These are phyloP conservation scores for Tenrec ecaudatus DNA, from an alignment of 2,113 vertebrate genomes.

Conservation along the genomic window DNA sequence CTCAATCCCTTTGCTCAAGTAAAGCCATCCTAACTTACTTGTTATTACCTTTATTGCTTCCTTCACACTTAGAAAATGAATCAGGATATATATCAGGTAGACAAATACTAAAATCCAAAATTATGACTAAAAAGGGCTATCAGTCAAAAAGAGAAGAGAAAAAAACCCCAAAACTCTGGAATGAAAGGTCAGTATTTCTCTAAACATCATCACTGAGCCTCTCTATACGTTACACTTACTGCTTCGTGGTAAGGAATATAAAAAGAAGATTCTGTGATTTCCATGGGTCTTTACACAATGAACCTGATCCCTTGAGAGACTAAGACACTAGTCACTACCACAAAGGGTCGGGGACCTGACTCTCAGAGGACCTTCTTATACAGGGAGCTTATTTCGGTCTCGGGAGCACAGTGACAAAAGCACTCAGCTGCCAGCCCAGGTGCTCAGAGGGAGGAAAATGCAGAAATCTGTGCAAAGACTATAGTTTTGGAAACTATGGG, in stretches of 20 bases:
- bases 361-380: background rate
- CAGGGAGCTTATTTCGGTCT: too few species aligned
- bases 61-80: slow-evolving; percentile 46
- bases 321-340: background rate
- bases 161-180: too few species aligned
- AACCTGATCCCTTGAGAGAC: background rate
- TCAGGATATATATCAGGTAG: background rate
- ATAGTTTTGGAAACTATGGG: too few species aligned
- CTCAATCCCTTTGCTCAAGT: slow-evolving; percentile 16
- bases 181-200: too few species aligned
- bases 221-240: background rate
- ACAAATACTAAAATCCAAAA: slow-evolving; percentile 59
- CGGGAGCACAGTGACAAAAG: too few species aligned
- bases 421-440: too few species aligned
- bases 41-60: slow-evolving; percentile 55
- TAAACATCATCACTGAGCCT: background rate
- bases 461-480: too few species aligned
- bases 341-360: background rate
- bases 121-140: slow-evolving; percentile 18
- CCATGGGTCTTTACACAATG: background rate
- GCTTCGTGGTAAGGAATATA: background rate
- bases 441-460: background rate
- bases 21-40: slow-evolving; percentile 44
- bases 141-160: slow-evolving; percentile 19
- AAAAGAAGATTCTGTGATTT: background rate